Conservation (phyloP, 2,113 vertebrate species). For the Deroptyus accipitrinus region DNA sequence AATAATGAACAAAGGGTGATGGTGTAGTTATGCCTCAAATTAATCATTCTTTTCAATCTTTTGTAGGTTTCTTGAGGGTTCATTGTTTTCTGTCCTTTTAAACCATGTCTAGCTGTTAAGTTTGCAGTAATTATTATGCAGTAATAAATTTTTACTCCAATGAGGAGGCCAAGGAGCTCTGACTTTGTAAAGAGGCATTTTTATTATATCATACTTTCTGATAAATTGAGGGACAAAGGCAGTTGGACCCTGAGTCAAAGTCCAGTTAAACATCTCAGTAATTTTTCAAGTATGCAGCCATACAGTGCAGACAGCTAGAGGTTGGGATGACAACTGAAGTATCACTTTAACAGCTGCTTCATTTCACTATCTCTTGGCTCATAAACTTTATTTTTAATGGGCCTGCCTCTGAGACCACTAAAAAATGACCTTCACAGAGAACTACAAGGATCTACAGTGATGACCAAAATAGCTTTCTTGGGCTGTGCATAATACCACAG, state of each 20-base stretch:
- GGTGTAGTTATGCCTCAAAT: neutral
- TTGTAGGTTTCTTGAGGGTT: neutral
- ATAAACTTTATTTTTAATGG: conserved; percentile 64
- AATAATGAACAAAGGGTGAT: neutral
- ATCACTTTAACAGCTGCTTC: conserved; percentile 58
- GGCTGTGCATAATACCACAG: neutral
- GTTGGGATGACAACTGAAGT: conserved; percentile 27
- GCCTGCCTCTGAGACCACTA: conserved; percentile 35
- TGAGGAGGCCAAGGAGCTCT: neutral
- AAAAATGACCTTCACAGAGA: conserved; percentile 57
- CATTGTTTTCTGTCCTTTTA: conserved; percentile 20
- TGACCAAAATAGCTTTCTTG: conserved; percentile 29
- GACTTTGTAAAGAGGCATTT: conserved; percentile 7
- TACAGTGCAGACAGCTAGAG: neutral
- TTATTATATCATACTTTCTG: neutral
- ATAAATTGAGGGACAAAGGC: neutral
- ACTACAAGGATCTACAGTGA: conserved; percentile 1
- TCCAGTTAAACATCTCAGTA: conserved; percentile 59
- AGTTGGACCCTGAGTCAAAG: conserved; percentile 29
- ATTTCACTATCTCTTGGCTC: conserved; percentile 41
- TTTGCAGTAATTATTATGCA: neutral
- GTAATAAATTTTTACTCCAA: neutral
- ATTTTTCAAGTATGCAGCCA: conserved; percentile 26
- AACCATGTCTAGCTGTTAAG: neutral
- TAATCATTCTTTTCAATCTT: neutral